Base-by-base conservation (phyloP, 2,888 invertebrate genomes). In the Drosophila affinis region DNA sequence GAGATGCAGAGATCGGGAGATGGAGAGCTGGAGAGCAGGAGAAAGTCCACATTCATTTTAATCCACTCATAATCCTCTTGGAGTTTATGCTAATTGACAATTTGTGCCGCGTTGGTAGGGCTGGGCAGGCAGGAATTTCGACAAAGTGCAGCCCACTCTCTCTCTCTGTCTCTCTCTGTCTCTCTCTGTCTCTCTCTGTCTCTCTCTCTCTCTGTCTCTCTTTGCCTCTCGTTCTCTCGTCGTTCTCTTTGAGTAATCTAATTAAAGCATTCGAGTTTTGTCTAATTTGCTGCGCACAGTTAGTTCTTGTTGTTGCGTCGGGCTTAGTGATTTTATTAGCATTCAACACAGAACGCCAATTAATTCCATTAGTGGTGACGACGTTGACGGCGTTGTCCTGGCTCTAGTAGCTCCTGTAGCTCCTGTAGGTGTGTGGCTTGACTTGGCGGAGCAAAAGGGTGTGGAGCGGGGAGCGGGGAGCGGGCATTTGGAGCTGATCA, bases 311-410 rank as follows among this genome's bases (percentile, higher is more conserved):
- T 69, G 78, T 57, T 69, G 78, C 55, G 56, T 39, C n/a, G 57
- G 47, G 62, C 77, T 77, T 68, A 67, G 65, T 67, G 78, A 83
- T 73, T 84, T 78, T 76, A 81, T 86, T 78, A 76, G 81, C 74
- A 87, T 75, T 75, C 76, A 73, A 64, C 71, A 69, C 77, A 68
- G 67, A 69, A 67, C 68, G 57, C 65, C 85, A 82, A 87, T 87
- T 87, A 82, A 85, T 87, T 87, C 73, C 71, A 84, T 84, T 87
- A 75, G 70, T 67, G 61, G 69, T 62, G 60, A 51, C 60, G 56
- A 72, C n/a, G n/a, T n/a, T n/a, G n/a, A n/a, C 72, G 52, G 46
- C 62, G 53, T 24, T 63, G 67, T 56, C 63, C 67, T 65, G 9
- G 52, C 9, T 32, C 29, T 47, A 27, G 29, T 18, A 18, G 32